Conservation (phyloP, 2,888 invertebrate genomes). For the Lampropteryx suffumata region DNA sequence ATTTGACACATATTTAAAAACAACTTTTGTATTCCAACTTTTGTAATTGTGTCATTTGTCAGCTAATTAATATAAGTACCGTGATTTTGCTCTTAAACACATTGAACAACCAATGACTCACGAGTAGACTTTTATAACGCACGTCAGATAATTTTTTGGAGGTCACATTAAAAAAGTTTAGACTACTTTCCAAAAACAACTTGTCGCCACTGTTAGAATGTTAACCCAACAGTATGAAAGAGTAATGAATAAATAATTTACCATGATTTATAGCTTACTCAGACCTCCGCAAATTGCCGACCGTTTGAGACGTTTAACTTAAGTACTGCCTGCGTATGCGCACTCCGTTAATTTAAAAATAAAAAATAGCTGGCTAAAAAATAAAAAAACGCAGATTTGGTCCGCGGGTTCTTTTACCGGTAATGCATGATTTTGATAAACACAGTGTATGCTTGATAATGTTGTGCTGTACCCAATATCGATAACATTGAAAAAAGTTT, state of each 20-base stretch:
- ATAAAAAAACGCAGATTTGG: constrained; percentile 40
- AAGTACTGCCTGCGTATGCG: constrained; percentile 70
- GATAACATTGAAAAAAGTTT: constrained; percentile 5
- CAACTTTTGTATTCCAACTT: no score
- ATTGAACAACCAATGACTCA: no score
- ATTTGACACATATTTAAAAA: no score
- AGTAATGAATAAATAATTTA: constrained; percentile 79
- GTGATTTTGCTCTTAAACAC: no score
- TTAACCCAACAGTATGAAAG: constrained; percentile 50
- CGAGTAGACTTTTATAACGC: no score
- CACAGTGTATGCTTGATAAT: constrained; percentile 43
- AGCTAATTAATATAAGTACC: no score
- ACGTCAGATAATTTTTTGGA: no score
- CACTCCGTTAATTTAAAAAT: constrained; percentile 56
- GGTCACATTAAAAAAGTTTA: no score
- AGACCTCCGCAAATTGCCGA: constrained; percentile 71
- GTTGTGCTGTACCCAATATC: constrained; percentile 31
- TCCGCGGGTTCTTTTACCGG: constrained; percentile 41
- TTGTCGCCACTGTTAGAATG: constrained; percentile 68
- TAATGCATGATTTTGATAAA: constrained; percentile 63
- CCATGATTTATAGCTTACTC: constrained; percentile 81
- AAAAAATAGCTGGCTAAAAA: constrained; percentile 51
- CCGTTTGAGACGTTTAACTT: constrained; percentile 80
- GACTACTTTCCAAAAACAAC: neutral
- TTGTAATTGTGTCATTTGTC: no score